Percentiles rank a stretch among this genome's conserved stretches.
These are phyloP conservation scores for Euschistus heros DNA, from an alignment of 1,140 invertebrate species.

Conservation along the genomic window DNA sequence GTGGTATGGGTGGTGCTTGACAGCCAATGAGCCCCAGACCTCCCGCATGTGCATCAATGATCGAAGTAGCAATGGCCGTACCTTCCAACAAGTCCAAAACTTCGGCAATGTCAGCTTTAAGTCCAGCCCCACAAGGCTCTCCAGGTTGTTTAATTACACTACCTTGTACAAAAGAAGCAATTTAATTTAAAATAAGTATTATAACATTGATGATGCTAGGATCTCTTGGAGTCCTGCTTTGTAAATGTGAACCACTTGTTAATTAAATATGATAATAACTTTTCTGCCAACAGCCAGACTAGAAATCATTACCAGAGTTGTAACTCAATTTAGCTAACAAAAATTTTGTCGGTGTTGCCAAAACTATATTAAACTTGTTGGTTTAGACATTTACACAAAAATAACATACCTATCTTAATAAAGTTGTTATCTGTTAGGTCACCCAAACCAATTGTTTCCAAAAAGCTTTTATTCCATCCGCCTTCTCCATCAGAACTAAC, in stretches of 20 bases:
- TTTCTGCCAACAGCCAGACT: no score
- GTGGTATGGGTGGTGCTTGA: slow-evolving; percentile 39
- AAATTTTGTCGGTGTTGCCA: no score
- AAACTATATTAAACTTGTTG: no score
- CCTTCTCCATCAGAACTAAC: slow-evolving; percentile 41
- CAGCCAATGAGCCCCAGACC: slow-evolving; percentile 75
- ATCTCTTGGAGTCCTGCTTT: no score
- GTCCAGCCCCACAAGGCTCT: slow-evolving; percentile 52
- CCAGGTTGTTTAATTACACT: slow-evolving; percentile 59
- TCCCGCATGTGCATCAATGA: slow-evolving; percentile 94
- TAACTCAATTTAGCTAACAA: no score
- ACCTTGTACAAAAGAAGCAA: no score
- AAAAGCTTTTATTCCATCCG: slow-evolving; percentile 67
- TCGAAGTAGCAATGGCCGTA: slow-evolving; percentile 71
- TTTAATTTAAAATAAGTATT: no score
- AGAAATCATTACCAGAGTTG: no score
- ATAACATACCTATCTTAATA: slow-evolving; percentile 57
- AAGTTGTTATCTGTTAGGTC: slow-evolving; percentile 61
- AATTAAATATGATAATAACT: no score
- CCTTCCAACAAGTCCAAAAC: slow-evolving; percentile 55
- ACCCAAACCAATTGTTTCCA: slow-evolving; percentile 58
- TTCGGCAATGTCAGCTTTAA: slow-evolving; percentile 50
- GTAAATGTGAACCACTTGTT: no score
- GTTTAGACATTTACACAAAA: no score
- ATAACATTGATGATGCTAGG: no score